Percentiles rank a stretch among this genome's conserved stretches.
Conservation (phyloP, 2,797 vertebrate genomes). For the Borostomias antarcticus region DNA sequence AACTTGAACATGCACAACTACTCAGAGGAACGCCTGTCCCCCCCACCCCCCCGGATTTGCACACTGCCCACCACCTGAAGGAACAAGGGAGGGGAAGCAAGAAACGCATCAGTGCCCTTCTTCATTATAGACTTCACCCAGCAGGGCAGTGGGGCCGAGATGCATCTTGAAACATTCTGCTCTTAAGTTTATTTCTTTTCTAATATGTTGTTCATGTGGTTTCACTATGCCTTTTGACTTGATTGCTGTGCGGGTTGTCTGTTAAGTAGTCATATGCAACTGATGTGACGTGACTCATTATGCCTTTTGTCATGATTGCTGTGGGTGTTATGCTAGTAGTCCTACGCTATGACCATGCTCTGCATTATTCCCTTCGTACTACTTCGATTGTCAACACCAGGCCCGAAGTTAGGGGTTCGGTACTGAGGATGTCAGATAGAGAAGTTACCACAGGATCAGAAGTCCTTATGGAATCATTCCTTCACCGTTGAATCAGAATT, state of each 20-base stretch:
- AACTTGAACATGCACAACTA: slow-evolving; percentile 36
- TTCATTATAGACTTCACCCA: slow-evolving; percentile 33
- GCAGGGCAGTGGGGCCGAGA: slow-evolving; percentile 31
- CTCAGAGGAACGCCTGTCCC: slow-evolving; percentile 19
- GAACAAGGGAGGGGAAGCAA: slow-evolving; percentile 38
- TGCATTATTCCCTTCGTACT: background rate
- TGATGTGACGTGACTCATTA: slow-evolving; percentile 26
- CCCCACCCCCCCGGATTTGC: slow-evolving; percentile 17
- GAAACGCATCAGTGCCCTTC: slow-evolving; percentile 29
- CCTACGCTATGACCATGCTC: slow-evolving; percentile 3
- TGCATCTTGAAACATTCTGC: slow-evolving; percentile 47
- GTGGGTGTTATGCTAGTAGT: too few species aligned
- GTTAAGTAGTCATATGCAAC: slow-evolving; percentile 49
- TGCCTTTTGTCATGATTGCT: slow-evolving; percentile 18
- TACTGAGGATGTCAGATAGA: background rate
- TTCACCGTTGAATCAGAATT: background rate
- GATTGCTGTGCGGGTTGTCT: slow-evolving; percentile 37
- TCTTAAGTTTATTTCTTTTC: slow-evolving; percentile 38
- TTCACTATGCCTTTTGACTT: slow-evolving; percentile 43
- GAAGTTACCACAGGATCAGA: background rate
- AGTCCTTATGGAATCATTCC: background rate
- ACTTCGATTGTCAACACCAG: background rate
- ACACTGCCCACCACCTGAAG: slow-evolving; percentile 20
- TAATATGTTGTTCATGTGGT: background rate
- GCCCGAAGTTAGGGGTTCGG: background rate